Conservation (phyloP, 2,797 vertebrate genomes). For the Hoplostethus atlanticus region DNA sequence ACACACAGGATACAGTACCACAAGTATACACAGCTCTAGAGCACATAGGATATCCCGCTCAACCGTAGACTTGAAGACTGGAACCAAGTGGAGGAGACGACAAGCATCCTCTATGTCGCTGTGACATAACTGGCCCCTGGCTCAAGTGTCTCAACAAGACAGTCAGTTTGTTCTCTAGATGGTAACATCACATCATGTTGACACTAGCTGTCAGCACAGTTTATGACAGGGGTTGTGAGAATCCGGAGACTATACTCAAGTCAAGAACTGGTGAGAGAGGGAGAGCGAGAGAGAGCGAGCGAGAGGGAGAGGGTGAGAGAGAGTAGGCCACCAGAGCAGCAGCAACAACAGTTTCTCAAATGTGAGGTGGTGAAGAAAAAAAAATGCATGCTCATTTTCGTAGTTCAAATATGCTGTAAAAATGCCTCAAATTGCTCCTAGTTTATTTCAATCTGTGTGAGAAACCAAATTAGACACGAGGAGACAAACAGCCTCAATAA, state of each 20-base stretch:
- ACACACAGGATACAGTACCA: not conserved
- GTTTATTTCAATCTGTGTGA: slow-evolving; percentile 75
- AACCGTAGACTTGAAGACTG: not conserved
- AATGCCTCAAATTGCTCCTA: slow-evolving; percentile 67
- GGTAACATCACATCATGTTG: slow-evolving; percentile 20
- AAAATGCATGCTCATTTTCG: slow-evolving; percentile 51
- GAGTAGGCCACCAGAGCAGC: slow-evolving; percentile 34
- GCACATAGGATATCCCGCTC: not conserved
- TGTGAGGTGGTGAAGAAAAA: slow-evolving; percentile 60
- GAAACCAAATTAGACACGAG: slow-evolving; percentile 71
- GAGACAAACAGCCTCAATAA: slow-evolving; percentile 50
- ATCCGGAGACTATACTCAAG: slow-evolving; percentile 26
- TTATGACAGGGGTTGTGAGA: slow-evolving; percentile 16
- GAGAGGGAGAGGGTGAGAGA: not conserved
- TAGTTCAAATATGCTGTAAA: slow-evolving; percentile 70
- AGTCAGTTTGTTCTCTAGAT: slow-evolving; percentile 6
- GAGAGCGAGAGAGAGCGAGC: slow-evolving; percentile 2
- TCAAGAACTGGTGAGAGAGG: slow-evolving; percentile 7
- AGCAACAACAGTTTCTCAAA: slow-evolving; percentile 44
- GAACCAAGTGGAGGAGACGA: not conserved
- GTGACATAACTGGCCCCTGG: not conserved
- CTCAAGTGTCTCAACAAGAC: slow-evolving; percentile 25
- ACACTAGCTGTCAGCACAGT: slow-evolving; percentile 40
- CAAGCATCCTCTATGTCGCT: slow-evolving; percentile 12
- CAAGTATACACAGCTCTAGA: not conserved